Percentiles rank a stretch among this genome's conserved stretches.
These are phyloP conservation scores for Silurus meridionalis DNA, from an alignment of 2,113 vertebrate genomes.

Conservation along the genomic window DNA sequence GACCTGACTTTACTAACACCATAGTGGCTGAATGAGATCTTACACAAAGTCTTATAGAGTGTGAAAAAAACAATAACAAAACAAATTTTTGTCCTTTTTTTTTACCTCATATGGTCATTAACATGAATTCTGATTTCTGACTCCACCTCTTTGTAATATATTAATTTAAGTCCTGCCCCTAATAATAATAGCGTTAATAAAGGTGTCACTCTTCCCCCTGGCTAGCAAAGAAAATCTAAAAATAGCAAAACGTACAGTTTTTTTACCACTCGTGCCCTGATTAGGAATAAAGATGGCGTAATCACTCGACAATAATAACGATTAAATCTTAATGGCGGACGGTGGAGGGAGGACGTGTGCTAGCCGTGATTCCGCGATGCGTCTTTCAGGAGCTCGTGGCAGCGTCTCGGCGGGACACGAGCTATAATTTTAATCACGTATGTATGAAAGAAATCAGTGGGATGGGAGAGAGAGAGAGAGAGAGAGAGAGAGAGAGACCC, in stretches of 20 bases:
- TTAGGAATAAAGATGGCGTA: neutral
- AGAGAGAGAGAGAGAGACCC: neutral
- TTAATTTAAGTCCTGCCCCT: neutral
- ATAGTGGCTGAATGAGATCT: too few relatives aligned
- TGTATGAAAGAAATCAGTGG: constrained; percentile 22
- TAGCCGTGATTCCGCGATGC: neutral
- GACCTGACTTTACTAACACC: too few relatives aligned
- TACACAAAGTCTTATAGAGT: too few relatives aligned
- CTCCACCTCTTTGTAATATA: neutral
- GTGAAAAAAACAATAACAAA: too few relatives aligned
- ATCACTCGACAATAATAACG: neutral
- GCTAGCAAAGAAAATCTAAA: neutral
- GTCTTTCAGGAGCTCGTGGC: neutral
- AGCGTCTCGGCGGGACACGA: neutral
- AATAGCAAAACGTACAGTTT: neutral
- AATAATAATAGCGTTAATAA: neutral
- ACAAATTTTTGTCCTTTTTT: too few relatives aligned
- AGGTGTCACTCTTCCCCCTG: neutral
- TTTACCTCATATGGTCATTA: too few relatives aligned
- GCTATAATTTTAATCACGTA: constrained; percentile 18
- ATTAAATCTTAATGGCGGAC: constrained; percentile 4
- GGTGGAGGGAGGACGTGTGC: neutral
- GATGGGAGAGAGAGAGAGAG: neutral
- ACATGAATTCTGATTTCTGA: neutral
- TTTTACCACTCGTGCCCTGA: neutral